phyloP scores from a whole-genome alignment of 2,797 vertebrate species.

The Eulemur mongoz region DNA sequence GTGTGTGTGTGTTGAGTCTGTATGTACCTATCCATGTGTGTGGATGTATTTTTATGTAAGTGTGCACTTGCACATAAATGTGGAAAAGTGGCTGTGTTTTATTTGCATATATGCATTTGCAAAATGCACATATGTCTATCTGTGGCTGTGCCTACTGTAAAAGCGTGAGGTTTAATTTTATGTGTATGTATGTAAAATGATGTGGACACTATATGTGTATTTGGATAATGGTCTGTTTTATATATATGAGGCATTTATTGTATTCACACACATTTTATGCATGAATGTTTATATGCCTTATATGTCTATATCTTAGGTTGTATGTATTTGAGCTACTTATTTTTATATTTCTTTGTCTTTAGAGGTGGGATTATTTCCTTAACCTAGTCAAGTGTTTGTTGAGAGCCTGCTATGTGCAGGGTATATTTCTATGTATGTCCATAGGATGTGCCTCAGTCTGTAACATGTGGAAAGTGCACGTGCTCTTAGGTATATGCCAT shows the following conservation, averaged over 20 bases:
- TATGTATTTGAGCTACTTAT: constrained; percentile 16
- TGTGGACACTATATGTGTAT: background rate
- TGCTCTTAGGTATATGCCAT: background rate
- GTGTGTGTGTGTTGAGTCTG: background rate
- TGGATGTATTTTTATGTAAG: constrained; percentile 21
- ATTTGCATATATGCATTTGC: background rate
- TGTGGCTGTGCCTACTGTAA: background rate
- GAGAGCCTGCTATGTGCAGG: background rate
- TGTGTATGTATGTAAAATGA: background rate
- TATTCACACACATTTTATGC: background rate
- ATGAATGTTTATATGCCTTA: background rate
- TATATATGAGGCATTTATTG: background rate
- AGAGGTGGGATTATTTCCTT: constrained; percentile 11
- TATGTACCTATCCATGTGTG: background rate
- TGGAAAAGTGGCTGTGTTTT: background rate
- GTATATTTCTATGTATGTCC: background rate
- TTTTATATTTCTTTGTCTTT: constrained; percentile 40
- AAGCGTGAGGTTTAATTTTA: background rate
- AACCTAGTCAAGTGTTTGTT: background rate
- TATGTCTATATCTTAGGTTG: background rate
- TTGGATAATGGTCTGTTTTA: background rate
- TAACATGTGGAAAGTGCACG: background rate
- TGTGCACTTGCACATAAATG: background rate
- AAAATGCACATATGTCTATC: background rate
- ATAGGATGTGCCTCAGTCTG: background rate